Percentiles rank a stretch among this genome's conserved stretches.
Conservation (phyloP, 2,113 vertebrate species). For the Ameiurus melas region DNA sequence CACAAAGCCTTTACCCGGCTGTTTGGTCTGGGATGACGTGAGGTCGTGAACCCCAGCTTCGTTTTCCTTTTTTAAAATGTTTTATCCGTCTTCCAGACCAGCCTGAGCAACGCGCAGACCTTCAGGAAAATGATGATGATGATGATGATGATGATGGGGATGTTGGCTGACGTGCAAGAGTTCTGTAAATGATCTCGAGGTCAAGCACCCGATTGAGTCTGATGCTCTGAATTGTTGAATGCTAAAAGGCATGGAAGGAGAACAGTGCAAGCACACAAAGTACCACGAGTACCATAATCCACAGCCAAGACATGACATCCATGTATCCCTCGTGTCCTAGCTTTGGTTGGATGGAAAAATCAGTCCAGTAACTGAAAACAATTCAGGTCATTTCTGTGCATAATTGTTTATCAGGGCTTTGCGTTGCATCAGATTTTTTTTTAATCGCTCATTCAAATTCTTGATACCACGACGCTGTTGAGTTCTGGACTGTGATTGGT, state of each 20-base stretch:
- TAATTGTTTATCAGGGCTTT: conserved; percentile 63
- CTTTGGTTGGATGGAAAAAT: background rate
- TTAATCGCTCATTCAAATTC: background rate
- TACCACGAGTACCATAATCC: background rate
- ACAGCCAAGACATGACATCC: background rate
- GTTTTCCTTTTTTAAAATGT: background rate
- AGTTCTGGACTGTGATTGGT: background rate
- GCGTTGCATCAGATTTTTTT: conserved; percentile 50
- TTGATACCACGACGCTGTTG: background rate
- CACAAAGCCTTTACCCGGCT: conserved; percentile 52
- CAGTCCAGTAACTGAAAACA: background rate
- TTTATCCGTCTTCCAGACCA: conserved; percentile 23
- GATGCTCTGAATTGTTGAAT: conserved; percentile 53
- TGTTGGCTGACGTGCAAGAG: conserved; percentile 62
- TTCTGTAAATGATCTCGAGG: conserved; percentile 69
- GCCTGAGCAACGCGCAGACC: conserved; percentile 10
- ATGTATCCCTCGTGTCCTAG: background rate
- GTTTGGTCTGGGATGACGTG: conserved; percentile 43
- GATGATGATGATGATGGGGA: conserved; percentile 49
- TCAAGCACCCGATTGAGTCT: conserved; percentile 67
- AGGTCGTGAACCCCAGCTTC: conserved; percentile 58
- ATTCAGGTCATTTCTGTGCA: conserved; percentile 28
- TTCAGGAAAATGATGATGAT: conserved; percentile 43
- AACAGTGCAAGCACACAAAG: conserved; percentile 18
- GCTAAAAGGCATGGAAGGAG: conserved; percentile 14